Conservation (phyloP, 2,113 vertebrate species). For the Heterotis niloticus region DNA sequence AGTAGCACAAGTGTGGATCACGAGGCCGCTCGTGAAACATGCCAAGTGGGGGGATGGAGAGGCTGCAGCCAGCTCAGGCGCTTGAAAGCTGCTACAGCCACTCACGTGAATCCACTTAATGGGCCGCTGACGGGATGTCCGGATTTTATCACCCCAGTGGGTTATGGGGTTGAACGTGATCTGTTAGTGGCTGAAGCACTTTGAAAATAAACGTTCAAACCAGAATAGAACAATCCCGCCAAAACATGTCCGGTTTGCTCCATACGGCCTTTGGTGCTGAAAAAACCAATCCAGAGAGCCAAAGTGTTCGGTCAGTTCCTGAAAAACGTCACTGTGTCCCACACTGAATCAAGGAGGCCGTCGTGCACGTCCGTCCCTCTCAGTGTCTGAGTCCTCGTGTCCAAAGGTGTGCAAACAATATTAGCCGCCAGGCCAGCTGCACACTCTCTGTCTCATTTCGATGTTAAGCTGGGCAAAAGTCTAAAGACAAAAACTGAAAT, state of each 20-base stretch:
- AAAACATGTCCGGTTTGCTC: conserved; percentile 47
- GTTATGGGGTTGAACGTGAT: conserved; percentile 50
- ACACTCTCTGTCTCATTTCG: conserved; percentile 78
- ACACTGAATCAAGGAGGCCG: conserved; percentile 62
- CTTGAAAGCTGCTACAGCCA: conserved; percentile 58
- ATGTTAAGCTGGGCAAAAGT: conserved; percentile 77
- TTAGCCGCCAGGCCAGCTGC: conserved; percentile 76
- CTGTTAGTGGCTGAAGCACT: conserved; percentile 56
- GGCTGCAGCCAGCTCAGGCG: conserved; percentile 50
- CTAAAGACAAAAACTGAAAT: conserved; percentile 55
- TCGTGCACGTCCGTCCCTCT: conserved; percentile 60
- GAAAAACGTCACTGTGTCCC: conserved; percentile 68
- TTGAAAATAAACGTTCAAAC: no score
- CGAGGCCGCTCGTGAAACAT: conserved; percentile 43
- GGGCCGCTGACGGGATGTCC: conserved; percentile 60
- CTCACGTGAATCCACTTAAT: conserved; percentile 53
- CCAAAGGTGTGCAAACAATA: conserved; percentile 70
- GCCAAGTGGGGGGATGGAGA: neutral
- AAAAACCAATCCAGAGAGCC: conserved; percentile 42
- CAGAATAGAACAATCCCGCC: conserved; percentile 56
- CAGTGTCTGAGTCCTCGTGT: conserved; percentile 59
- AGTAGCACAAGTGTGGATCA: conserved; percentile 53
- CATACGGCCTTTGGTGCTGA: neutral
- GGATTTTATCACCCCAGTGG: conserved; percentile 53
- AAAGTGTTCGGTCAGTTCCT: conserved; percentile 50